Base-by-base conservation (phyloP, 2,113 vertebrate genomes). In the Gnathonemus longibarbis region DNA sequence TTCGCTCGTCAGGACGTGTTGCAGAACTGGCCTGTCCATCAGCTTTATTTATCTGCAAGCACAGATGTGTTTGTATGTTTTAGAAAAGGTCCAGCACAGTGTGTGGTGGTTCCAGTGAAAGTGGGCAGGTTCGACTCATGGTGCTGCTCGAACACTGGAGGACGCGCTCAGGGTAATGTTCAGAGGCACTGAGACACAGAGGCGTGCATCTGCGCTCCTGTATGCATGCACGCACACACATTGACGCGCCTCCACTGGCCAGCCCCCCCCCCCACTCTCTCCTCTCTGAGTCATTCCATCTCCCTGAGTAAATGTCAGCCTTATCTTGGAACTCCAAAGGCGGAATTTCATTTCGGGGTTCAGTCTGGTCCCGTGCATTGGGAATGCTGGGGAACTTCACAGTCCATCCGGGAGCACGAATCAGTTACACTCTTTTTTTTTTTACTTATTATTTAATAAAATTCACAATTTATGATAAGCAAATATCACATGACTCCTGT, bases 271-370 rank as follows among this genome's bases (percentile, higher is more conserved):
- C 19, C 58, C 10, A 58, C 27, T 84, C 46, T 52, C 74, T 49
- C 85, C 58, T 31, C 56, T 90, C 58, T 90, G 83, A 89, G 58
- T 92, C 90, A 88, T 49, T 84, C 84, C 50, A 86, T 88, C 42
- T 91, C 53, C 85, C 87, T 90, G 90, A 83, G 89, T 91, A 90
- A 92, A 92, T 91, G 89, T 92, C 89, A 90, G 83, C 89, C 90
- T 91, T 90, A 92, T 92, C 90, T 90, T 89, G 90, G 90, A 89
- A 45, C 50, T 90, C 85, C 88, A 89, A 89, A 91, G 88, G 88
- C 86, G 53, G 84, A 90, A 86, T 91, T 77, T 88, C 89, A 89
- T 88, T 88, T 77, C 66, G 17, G 62, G 66, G 49, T 39, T 88
- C 70, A 8, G 39, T 50, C 35, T 90, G 88, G 24, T n/a, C 70